Percentiles rank a stretch among this genome's conserved stretches.
These are phyloP conservation scores for Carduelis carduelis DNA, from an alignment of 2,797 vertebrate species.

Conservation along the genomic window DNA sequence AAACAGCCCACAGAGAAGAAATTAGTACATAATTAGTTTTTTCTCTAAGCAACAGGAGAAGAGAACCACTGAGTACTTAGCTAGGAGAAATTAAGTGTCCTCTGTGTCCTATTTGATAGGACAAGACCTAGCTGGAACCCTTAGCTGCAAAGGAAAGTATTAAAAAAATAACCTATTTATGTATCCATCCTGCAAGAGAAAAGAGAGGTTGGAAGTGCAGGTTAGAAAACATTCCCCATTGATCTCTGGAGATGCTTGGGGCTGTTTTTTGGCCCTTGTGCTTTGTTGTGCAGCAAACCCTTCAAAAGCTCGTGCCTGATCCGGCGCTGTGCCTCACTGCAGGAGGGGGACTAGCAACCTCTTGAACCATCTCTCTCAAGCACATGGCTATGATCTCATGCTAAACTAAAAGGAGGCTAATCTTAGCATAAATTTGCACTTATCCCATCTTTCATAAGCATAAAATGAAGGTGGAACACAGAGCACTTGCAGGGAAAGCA, in stretches of 20 bases:
- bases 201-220: not conserved
- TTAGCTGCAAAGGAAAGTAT: not conserved
- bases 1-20: not conserved
- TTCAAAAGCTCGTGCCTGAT: not conserved
- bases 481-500: not conserved
- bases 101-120: not conserved
- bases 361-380: slow-evolving; percentile 25
- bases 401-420: slow-evolving; percentile 60
- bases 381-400: slow-evolving; percentile 50
- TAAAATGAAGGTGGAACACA: slow-evolving; percentile 47
- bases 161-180: not conserved
- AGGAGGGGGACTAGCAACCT: slow-evolving; percentile 5
- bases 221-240: not conserved
- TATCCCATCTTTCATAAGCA: slow-evolving; percentile 63
- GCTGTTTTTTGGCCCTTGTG: not conserved
- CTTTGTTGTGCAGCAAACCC: not conserved
- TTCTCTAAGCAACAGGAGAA: slow-evolving; percentile 25
- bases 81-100: not conserved
- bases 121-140: not conserved
- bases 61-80: not conserved
- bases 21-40: not conserved
- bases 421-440: slow-evolving; percentile 69
- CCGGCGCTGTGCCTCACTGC: not conserved
- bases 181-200: not conserved
- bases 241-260: not conserved